Evolutionary conservation across 2,888 invertebrate genomes (phyloP).

Genomic region (Heliothis peltigera): DNA sequence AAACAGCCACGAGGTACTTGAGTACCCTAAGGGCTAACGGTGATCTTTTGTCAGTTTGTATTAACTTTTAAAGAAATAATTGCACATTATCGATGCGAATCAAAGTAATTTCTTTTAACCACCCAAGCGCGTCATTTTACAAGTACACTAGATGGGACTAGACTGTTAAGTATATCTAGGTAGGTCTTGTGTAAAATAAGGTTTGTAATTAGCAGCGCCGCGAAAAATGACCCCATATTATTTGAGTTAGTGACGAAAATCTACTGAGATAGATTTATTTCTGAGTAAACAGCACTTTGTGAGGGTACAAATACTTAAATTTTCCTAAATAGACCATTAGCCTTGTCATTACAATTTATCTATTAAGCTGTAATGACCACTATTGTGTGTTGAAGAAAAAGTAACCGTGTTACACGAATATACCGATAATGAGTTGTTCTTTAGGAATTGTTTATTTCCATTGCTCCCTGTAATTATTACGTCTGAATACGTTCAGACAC

Average conservation of each 20-base stretch:
- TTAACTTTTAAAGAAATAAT: slow-evolving; percentile 58
- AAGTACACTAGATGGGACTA: slow-evolving; percentile 13
- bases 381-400: background rate
- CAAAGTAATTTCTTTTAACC: slow-evolving; percentile 35
- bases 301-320: too few species aligned
- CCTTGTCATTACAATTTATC: too few species aligned
- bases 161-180: slow-evolving; percentile 17
- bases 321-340: too few species aligned
- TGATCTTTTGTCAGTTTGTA: slow-evolving; percentile 51
- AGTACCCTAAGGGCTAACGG: slow-evolving; percentile 48
- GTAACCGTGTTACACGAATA: background rate
- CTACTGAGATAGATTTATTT: background rate
- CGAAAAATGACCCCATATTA: slow-evolving; percentile 23
- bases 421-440: background rate
- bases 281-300: background rate
- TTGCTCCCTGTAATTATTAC: slow-evolving; percentile 30
- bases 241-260: background rate
- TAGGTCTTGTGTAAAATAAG: slow-evolving; percentile 8
- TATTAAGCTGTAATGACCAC: background rate
- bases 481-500: slow-evolving; percentile 41
- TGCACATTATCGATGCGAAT: slow-evolving; percentile 47
- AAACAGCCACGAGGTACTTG: slow-evolving; percentile 39
- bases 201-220: slow-evolving; percentile 26
- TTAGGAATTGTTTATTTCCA: slow-evolving; percentile 26
- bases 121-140: slow-evolving; percentile 38